Conservation (phyloP, 1,140 invertebrate genomes). For the Stratiolaelaps scimitus region DNA sequence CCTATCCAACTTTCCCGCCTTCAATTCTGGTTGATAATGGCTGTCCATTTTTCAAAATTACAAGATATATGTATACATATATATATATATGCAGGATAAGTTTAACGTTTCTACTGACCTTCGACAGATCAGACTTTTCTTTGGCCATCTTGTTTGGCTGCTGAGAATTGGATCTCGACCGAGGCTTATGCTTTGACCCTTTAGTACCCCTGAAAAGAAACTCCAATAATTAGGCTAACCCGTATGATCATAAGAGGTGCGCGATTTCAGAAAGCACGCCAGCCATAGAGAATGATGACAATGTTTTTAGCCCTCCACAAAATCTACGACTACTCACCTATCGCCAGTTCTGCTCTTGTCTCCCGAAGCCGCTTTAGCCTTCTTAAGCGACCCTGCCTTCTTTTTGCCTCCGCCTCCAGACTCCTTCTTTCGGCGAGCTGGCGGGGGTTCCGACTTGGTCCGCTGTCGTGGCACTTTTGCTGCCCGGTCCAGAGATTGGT, state of each 20-base stretch:
- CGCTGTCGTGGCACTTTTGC: conserved; percentile 20
- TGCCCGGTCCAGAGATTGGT: conserved; percentile 12
- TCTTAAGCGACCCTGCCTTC: conserved; percentile 15
- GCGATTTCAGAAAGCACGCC: too few species aligned
- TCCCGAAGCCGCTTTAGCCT: conserved; percentile 22
- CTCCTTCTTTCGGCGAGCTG: not conserved
- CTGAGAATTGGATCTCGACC: conserved; percentile 13
- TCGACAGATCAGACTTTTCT: not conserved
- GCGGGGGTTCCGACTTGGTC: conserved; percentile 18
- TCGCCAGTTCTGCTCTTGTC: not conserved
- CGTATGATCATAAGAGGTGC: too few species aligned
- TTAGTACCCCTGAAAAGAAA: conserved; percentile 13
- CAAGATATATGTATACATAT: too few species aligned
- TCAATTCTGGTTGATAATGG: too few species aligned
- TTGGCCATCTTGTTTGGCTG: conserved; percentile 1
- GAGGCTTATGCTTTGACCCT: not conserved
- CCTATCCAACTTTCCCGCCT: too few species aligned
- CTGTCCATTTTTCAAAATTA: too few species aligned
- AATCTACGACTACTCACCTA: too few species aligned
- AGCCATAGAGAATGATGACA: too few species aligned
- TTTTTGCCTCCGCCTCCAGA: not conserved
- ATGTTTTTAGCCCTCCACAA: too few species aligned
- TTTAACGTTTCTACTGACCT: not conserved
- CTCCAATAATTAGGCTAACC: too few species aligned
- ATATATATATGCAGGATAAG: too few species aligned